Conservation (phyloP, 2,797 vertebrate genomes). For the Sebastes variabilis region DNA sequence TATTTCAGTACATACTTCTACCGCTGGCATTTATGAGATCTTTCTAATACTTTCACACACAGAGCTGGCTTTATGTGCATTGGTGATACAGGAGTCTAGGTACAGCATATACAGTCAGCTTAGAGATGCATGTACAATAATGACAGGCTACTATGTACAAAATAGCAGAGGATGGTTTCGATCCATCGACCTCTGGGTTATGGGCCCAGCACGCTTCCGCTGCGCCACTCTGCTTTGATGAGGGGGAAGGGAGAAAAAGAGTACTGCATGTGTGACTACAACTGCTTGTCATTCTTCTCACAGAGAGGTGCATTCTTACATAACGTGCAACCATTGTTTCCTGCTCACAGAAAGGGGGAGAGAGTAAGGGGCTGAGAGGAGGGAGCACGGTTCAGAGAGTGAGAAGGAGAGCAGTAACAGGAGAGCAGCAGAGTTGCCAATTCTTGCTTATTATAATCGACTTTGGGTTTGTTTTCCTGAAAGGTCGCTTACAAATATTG, state of each 20-base stretch:
- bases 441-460: no score
- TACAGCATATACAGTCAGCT: no score
- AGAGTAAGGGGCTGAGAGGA: background rate
- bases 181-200: slow-evolving; percentile 76
- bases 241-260: accelerated
- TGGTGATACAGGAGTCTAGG: background rate
- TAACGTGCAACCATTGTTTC: slow-evolving; percentile 47
- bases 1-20: background rate
- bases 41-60: background rate
- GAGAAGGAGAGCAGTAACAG: background rate
- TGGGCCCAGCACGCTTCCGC: slow-evolving; percentile 13
- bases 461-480: no score
- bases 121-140: no score
- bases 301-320: slow-evolving; percentile 6
- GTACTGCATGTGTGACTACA: accelerated
- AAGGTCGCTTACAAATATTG: no score
- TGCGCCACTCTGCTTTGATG: slow-evolving; percentile 10
- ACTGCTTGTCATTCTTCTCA: slow-evolving; percentile 41
- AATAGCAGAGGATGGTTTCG: slow-evolving; percentile 66
- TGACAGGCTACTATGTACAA: background rate
- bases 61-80: background rate
- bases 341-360: background rate
- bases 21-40: background rate
- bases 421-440: background rate
- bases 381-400: background rate